Conservation (phyloP, 2,888 invertebrate species). For the Platycheirus rosarum region DNA sequence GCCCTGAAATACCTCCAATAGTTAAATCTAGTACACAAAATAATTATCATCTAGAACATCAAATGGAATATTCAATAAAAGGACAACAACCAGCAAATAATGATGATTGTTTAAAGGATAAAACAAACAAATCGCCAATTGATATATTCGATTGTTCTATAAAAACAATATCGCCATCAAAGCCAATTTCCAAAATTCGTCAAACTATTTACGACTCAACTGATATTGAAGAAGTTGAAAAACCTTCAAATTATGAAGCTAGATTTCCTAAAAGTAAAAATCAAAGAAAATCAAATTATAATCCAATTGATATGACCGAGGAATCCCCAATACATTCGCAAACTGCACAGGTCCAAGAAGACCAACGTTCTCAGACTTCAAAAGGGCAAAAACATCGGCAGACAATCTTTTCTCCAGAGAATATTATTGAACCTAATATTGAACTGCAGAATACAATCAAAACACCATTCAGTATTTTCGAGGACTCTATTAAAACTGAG, state of each 20-base stretch:
- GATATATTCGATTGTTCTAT: not conserved
- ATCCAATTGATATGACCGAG: conserved; percentile 15
- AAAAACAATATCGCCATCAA: not conserved
- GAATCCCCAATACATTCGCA: not conserved
- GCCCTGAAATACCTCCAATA: not conserved
- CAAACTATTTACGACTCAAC: too few species aligned
- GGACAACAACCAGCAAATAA: not conserved
- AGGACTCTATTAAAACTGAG: not conserved
- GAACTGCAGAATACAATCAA: not conserved
- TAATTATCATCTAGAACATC: not conserved
- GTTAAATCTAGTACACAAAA: not conserved
- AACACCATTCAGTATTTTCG: not conserved
- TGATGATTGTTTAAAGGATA: not conserved
- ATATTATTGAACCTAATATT: not conserved
- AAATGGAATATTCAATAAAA: not conserved
- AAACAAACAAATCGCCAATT: not conserved
- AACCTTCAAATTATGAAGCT: too few species aligned
- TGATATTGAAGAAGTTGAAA: not conserved
- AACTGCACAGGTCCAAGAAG: not conserved
- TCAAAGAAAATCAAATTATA: conserved; percentile 9
- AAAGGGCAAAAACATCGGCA: too few species aligned
- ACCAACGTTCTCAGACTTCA: too few species aligned
- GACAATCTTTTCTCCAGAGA: too few species aligned
- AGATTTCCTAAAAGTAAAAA: too few species aligned
- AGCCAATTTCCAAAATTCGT: too few species aligned